Base-by-base conservation (phyloP, 1,140 invertebrate genomes). In the Gonioctena quinquepunctata region DNA sequence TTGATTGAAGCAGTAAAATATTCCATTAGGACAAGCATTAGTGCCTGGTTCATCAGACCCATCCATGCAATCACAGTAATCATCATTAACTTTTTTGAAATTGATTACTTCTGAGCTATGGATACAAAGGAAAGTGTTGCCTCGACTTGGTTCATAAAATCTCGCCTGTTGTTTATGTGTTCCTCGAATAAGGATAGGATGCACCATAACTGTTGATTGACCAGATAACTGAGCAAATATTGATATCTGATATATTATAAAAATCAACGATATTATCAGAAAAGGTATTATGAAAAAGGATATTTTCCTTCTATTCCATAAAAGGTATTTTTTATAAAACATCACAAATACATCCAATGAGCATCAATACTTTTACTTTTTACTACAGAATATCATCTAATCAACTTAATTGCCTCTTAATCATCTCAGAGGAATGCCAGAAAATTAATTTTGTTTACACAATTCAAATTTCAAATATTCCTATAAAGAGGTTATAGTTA, bases 61-160 rank as follows among this genome's bases (percentile, higher is more conserved):
- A 84, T 94, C 93, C 16, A 81, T 77, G 85, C 96, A 98, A 83
- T 98, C 96, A 86, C 96, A 98, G 80, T 94, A 98, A 83, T 98
- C 91, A 85, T 98, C 96, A 81, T 98, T 98, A 3, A 98, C 86
- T 81, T 89, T 89, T 6, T 89, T 83, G 84, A 89, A 92, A 18
- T 83, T 73, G 42, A 87, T 83, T 62, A 83, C 72, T 63, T 80
- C 75, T n/a, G 76, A 78, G 16, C 82, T 82, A 18, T 71, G 25
- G 11, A 86, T 78, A 74, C 86, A 87, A 16, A 69, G 66, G 69
- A 87, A 87, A 61, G 83, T 82, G 8, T 79, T 81, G 8, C 75
- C 74, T 1, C 56, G 60, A 70, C 82, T 82, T 18, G 82, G 81
- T 19, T 77, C 66, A 66, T 87, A 87, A 63, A 81, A 83, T 2